Evolutionary conservation across 2,113 vertebrate species (phyloP), one percentile per base, ranked within the genome.

Genomic region (Amphiprion ocellaris): DNA sequence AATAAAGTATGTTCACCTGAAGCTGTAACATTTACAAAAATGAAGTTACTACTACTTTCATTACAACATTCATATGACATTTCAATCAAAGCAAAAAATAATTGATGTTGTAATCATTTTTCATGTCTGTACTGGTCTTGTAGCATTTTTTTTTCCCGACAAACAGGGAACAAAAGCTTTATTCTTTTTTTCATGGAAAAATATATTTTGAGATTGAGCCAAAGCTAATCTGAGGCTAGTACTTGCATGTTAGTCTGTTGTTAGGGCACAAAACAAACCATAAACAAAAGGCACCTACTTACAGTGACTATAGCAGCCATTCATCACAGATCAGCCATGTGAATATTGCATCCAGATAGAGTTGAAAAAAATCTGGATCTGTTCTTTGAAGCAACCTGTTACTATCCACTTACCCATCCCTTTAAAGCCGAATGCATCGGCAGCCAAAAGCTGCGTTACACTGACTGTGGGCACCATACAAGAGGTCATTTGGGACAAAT

Each of bases 401-500:
- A 56, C 33, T 41, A 15, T 49, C 50, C 62, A 8, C 21, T 28
- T 41, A 41, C 55, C 30, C 37, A 46, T 10, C 26, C 1, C 8
- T 53, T 52, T 46, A 2, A n/a, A 30, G 3, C 24, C n/a, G 15
- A 60, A 50, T 19, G 5, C n/a, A 53, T 19, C 33, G n/a, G 17
- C 56, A 79, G 67, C 21, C 50, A 67, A 8, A 37, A 2, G n/a
- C 56, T 63, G 62, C 64, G 21, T 15, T 62, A 24, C 54, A 30
- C 55, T 68, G 56, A 71, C 37, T 62, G 44, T 37, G 9, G 44
- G 7, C 63, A 53, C 33, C 21, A 10, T 56, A 39, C 59, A 53
- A 28, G 28, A 67, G 66, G 49, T 74, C 30, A 69, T 26, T 41
- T n/a, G 39, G 71, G 59, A 53, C 52, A 54, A 11, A 55, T 55